Conservation (phyloP, 2,888 invertebrate species). For the Lasioglossum morio region DNA sequence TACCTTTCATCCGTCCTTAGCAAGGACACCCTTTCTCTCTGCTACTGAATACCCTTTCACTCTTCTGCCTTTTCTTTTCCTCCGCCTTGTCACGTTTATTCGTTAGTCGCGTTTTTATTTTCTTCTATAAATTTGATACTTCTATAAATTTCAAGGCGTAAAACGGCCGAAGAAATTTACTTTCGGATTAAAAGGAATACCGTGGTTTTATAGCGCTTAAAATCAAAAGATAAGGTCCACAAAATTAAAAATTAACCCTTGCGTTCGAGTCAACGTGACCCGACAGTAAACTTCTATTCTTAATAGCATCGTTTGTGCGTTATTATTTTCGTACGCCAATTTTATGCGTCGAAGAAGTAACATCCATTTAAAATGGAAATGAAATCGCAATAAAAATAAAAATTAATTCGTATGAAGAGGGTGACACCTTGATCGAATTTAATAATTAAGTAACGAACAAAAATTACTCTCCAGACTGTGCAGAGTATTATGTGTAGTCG, state of each 20-base stretch:
- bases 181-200: not conserved
- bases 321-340: not conserved
- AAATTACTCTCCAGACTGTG: not conserved
- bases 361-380: no score
- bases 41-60: slow-evolving; percentile 44
- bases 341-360: not conserved
- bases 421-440: not conserved
- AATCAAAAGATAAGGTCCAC: not conserved
- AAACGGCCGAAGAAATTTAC: not conserved
- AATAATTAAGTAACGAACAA: not conserved
- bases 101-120: slow-evolving; percentile 10
- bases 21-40: slow-evolving; percentile 40
- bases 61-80: slow-evolving; percentile 5
- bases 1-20: slow-evolving; percentile 61
- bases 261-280: not conserved
- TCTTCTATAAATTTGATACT: not conserved
- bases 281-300: not conserved
- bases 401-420: no score
- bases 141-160: no score
- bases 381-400: no score
- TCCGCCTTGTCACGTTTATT: slow-evolving; percentile 35
- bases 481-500: not conserved
- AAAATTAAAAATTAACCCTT: not conserved
- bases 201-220: not conserved
- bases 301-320: not conserved